Conservation (phyloP, 2,888 invertebrate genomes). For the Neoitamus cyanurus region DNA sequence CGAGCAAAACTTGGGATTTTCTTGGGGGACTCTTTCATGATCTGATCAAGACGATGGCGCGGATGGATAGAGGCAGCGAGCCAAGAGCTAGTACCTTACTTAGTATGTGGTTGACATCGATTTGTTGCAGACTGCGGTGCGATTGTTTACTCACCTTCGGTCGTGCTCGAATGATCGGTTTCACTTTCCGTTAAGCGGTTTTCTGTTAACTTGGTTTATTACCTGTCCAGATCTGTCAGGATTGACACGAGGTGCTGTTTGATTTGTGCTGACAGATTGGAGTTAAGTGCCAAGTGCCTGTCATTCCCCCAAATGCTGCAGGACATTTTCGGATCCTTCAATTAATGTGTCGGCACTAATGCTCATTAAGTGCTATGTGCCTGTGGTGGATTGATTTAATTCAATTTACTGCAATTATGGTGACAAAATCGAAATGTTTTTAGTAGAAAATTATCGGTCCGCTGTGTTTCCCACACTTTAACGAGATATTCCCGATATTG, state of each 20-base stretch:
- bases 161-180: neutral
- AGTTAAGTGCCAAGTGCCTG: neutral
- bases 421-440: neutral
- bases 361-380: neutral
- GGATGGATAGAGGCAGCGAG: conserved; percentile 20
- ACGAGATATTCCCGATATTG: conserved; percentile 14
- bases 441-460: neutral
- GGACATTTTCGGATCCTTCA: neutral
- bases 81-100: conserved; percentile 33
- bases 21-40: conserved; percentile 10
- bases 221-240: neutral
- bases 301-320: neutral
- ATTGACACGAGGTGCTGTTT: neutral
- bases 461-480: conserved; percentile 4
- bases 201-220: conserved; percentile 3
- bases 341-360: neutral
- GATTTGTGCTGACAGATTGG: neutral
- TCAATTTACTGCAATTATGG: neutral
- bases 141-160: conserved; percentile 28
- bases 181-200: conserved; percentile 32
- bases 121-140: conserved; percentile 43
- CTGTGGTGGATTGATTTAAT: neutral
- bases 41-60: conserved; percentile 6
- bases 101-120: conserved; percentile 49
- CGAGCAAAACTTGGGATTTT: neutral